phyloP scores from a whole-genome alignment of 2,113 vertebrate genomes.

The Ceratotherium simum region DNA sequence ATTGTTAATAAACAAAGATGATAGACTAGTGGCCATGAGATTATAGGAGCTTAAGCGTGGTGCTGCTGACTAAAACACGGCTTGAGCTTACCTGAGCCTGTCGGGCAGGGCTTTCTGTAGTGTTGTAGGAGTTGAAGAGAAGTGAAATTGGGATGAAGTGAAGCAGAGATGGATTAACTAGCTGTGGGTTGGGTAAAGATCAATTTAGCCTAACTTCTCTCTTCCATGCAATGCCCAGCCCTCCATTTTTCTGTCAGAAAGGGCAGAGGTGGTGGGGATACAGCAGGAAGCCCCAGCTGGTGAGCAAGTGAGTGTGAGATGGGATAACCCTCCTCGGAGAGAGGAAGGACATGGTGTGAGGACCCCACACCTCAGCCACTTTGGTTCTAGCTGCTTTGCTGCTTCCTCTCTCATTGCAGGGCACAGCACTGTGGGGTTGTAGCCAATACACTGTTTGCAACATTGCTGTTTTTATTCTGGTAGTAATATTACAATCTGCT shows the following conservation, averaged over 20 bases:
- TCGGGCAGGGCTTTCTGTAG: background rate
- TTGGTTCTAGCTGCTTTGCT: background rate
- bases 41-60: background rate
- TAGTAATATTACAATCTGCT: background rate
- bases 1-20: constrained; percentile 17
- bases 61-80: background rate
- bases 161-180: background rate
- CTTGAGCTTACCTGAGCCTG: background rate
- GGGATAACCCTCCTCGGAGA: accelerated
- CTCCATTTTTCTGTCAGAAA: background rate
- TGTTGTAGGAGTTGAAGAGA: background rate
- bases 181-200: background rate
- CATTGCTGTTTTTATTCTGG: background rate
- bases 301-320: background rate
- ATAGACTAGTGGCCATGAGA: background rate
- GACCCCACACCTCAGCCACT: background rate
- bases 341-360: background rate
- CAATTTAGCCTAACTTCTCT: background rate
- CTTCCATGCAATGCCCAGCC: background rate
- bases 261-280: background rate
- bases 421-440: background rate
- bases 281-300: background rate
- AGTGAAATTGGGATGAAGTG: background rate
- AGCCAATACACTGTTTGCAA: background rate
- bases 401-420: background rate